Evolutionary conservation across 1,140 invertebrate genomes (phyloP).

Genomic region (Melanaphis sacchari): DNA sequence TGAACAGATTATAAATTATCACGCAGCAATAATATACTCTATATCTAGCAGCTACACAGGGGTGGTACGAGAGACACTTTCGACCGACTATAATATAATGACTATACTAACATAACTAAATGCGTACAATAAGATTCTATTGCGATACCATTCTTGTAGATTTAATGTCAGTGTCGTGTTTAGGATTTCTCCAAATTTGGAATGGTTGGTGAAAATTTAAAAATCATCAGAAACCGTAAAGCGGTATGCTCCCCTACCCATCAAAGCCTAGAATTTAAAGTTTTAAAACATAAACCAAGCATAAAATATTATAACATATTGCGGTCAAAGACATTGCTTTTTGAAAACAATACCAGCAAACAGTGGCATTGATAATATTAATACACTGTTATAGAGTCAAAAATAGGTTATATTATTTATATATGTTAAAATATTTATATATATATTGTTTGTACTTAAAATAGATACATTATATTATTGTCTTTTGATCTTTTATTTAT

Average conservation of each 20-base stretch:
- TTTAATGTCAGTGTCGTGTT: background rate
- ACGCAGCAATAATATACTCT: background rate
- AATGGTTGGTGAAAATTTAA: background rate
- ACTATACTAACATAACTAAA: background rate
- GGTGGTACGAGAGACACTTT: background rate
- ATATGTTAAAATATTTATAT: background rate
- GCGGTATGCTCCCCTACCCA: no score
- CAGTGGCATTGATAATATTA: background rate
- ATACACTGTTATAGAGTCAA: background rate
- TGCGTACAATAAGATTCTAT: background rate
- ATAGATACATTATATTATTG: background rate
- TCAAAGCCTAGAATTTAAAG: background rate
- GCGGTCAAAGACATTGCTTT: background rate
- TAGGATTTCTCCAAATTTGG: background rate
- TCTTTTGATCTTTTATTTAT: background rate
- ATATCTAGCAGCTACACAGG: background rate
- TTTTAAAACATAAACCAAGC: background rate
- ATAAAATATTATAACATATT: background rate
- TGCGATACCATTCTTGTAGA: background rate
- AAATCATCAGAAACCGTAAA: background rate
- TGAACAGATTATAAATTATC: constrained; percentile 34
- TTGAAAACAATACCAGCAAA: background rate
- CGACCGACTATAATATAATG: background rate
- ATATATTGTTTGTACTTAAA: background rate
- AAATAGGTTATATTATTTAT: background rate